A percentile compares a stretch with the other conserved stretches of the same genome.
Conservation (phyloP, 1,140 invertebrate genomes). For the Hyposmocoma kahamanoa region DNA sequence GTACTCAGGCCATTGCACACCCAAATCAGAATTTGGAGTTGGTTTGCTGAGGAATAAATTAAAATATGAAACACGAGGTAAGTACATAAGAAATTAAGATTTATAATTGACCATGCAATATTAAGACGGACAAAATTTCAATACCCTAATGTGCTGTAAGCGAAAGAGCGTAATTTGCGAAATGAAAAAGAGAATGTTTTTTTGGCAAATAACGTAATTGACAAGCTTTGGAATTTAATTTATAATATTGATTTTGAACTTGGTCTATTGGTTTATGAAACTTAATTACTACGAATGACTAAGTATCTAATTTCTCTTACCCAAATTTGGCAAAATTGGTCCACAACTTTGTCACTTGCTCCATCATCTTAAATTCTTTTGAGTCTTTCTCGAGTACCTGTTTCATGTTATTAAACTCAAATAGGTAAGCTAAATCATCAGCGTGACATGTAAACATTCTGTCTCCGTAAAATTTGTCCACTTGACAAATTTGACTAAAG, state of each 20-base stretch:
- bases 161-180: no score
- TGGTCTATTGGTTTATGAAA: neutral
- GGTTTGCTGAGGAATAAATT: slow-evolving; percentile 23
- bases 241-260: neutral
- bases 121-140: neutral
- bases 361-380: slow-evolving; percentile 23
- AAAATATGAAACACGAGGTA: neutral
- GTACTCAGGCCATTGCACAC: slow-evolving; percentile 23
- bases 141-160: neutral
- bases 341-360: slow-evolving; percentile 32
- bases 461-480: neutral
- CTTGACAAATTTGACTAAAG: neutral
- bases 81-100: neutral
- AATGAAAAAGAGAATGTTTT: neutral
- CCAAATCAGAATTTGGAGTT: slow-evolving; percentile 22
- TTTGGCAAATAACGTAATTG: neutral
- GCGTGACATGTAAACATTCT: slow-evolving; percentile 13
- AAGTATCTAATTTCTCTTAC: slow-evolving; percentile 16
- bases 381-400: slow-evolving; percentile 18
- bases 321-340: slow-evolving; percentile 44
- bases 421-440: slow-evolving; percentile 37
- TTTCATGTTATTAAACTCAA: slow-evolving; percentile 14
- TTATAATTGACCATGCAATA: neutral
- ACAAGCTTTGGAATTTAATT: neutral
- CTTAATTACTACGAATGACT: neutral